Evolutionary conservation across 2,113 vertebrate genomes (phyloP), one percentile per base, ranked within the genome.

Genomic region (Salvelinus alpinus): DNA sequence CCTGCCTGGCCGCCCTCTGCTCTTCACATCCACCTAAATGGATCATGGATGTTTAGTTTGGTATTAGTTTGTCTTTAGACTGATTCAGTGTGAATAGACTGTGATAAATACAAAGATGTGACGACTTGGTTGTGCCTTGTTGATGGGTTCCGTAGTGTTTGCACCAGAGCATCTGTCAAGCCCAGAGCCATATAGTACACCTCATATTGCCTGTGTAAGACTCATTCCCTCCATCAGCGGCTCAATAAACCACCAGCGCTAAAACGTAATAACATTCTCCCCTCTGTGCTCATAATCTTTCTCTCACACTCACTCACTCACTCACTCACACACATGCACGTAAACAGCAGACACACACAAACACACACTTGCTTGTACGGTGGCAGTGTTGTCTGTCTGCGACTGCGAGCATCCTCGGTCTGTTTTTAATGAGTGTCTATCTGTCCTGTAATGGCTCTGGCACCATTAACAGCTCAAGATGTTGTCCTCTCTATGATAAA

Each of bases 401-500:
- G 14, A 22, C 34, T 34, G 34, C 34, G 6, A 34, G 31, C 27
- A 2, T 29, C 64, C 13, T 38, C 13, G 25, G 62, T 54, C 62
- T 9, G 73, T 29, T 67, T 74, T 31, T 66, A 51, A 54, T 67
- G 64, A 54, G 44, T 24, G 22, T 54, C 48, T 51, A 8, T 22
- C 47, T 12, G 72, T 60, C 59, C n/a, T 38, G 38, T 38, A 38
- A 8, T 38, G 38, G 38, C 38, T 38, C 16, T 60, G 59, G 18
- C 16, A 60, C 59, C 62, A 78, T 73, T 78, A 79, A 71, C 64
- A 57, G 65, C 64, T 29, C 24, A 34, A 34, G 71, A 64, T 51
- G 11, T 4, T 48, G 0, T 6, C 57, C 12, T 60, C 57, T 20
- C 59, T n/a, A 38, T 38, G 59, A 60, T 60, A 22, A 60, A 60